phyloP scores from a whole-genome alignment of 1,140 invertebrate genomes.

The Stegodyphus dumicola region DNA sequence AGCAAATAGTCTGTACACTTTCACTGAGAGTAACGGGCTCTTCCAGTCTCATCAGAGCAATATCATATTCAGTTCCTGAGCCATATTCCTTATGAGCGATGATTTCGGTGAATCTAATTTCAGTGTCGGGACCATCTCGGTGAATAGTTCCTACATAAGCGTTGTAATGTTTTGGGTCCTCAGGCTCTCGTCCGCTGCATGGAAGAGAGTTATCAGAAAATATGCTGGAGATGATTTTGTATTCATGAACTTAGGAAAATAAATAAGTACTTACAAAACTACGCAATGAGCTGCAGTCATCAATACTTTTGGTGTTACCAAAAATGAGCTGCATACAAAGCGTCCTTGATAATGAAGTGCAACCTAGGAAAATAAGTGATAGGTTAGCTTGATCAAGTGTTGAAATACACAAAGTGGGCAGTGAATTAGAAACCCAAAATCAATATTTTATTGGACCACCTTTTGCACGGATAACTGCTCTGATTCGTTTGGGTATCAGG shows the following conservation, averaged over 20 bases:
- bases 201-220: not conserved
- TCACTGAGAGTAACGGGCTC: conserved; percentile 72
- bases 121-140: conserved; percentile 10
- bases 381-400: not conserved
- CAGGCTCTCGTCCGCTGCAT: conserved; percentile 1
- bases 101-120: not conserved
- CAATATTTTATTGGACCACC: no score
- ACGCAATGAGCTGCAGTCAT: conserved; percentile 12
- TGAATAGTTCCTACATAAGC: conserved; percentile 4
- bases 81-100: conserved; percentile 9
- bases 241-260: no score
- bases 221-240: not conserved
- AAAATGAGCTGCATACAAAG: not conserved
- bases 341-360: conserved; percentile 49
- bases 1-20: conserved; percentile 64
- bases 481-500: no score
- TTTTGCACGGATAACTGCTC: no score
- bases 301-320: not conserved
- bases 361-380: not conserved
- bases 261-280: not conserved
- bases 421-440: no score
- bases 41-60: conserved; percentile 84
- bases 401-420: not conserved
- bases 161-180: conserved; percentile 8
- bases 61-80: conserved; percentile 61